A percentile compares a stretch with the other conserved stretches of the same genome.
phyloP scores from a whole-genome alignment of 2,113 vertebrate species.

The Lophotis ruficrista region DNA sequence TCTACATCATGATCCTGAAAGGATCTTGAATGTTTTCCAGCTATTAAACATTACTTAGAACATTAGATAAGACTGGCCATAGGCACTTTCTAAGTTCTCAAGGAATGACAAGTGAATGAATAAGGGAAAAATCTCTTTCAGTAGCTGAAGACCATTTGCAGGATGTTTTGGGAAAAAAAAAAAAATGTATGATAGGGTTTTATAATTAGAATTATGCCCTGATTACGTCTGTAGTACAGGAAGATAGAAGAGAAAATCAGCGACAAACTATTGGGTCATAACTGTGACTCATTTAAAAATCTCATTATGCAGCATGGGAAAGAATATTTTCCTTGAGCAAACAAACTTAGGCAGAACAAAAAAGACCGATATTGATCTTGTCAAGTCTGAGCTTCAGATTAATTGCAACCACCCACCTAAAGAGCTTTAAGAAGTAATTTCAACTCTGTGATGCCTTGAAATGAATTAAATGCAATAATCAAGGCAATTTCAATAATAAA shows the following conservation, averaged over 20 bases:
- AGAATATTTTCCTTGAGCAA: neutral
- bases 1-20: neutral
- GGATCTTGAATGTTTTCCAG: neutral
- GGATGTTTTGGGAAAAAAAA: neutral
- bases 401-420: neutral
- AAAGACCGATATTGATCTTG: neutral
- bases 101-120: neutral
- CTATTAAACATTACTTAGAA: neutral
- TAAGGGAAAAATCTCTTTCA: neutral
- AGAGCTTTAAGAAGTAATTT: neutral
- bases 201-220: neutral
- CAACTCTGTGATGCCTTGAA: neutral
- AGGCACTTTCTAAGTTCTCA: neutral
- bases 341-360: neutral
- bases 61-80: neutral
- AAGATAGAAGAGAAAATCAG: neutral
- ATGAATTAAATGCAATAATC: neutral
- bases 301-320: neutral
- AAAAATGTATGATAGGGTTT: neutral
- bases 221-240: neutral
- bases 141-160: neutral
- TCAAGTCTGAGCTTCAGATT: neutral
- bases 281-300: neutral
- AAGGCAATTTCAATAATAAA: neutral
- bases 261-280: neutral